Percentiles rank a stretch among this genome's conserved stretches.
Evolutionary conservation across 37 sponge, comb jelly and placozoan genomes (phyloP).

Genomic region (Geodia barretti): DNA sequence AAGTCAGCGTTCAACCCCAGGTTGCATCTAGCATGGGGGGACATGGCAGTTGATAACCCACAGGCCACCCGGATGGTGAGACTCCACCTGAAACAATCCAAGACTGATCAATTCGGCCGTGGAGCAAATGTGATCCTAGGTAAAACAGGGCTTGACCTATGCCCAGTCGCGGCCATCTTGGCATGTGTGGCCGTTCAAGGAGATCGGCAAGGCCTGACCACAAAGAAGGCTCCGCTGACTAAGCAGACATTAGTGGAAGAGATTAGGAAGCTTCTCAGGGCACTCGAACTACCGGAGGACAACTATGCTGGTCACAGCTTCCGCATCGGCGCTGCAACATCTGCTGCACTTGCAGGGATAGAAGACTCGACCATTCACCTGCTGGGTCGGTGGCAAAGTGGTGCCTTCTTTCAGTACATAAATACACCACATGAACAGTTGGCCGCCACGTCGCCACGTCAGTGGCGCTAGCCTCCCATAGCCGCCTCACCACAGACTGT

Average conservation of each 20-base stretch:
- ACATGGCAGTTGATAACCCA: not conserved
- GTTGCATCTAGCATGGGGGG: constrained; percentile 5
- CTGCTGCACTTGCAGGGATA: constrained; percentile 5
- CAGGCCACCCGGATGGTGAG: not conserved
- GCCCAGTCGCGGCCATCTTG: constrained; percentile 1
- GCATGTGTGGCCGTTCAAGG: not conserved
- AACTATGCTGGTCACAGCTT: constrained; percentile 28
- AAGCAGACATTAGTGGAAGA: not conserved
- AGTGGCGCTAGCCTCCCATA: too few species aligned
- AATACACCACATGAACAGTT: constrained; percentile 2
- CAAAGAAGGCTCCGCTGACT: constrained; percentile 13
- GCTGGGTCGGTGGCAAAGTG: constrained; percentile 26
- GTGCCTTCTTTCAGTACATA: constrained; percentile 1
- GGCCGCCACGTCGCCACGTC: too few species aligned
- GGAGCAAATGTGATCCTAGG: constrained; percentile 7
- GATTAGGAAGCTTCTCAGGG: not conserved
- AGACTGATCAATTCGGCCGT: constrained; percentile 9
- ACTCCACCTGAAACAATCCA: constrained; percentile 5
- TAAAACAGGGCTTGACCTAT: not conserved
- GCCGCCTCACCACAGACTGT: too few species aligned
- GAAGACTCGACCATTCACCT: constrained; percentile 14
- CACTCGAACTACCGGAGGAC: not conserved
- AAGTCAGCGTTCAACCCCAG: constrained; percentile 3
- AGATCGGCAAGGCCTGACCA: not conserved
- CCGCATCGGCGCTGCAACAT: constrained; percentile 31